Conservation (phyloP, 1,140 invertebrate genomes). For the Ganaspis sp. region DNA sequence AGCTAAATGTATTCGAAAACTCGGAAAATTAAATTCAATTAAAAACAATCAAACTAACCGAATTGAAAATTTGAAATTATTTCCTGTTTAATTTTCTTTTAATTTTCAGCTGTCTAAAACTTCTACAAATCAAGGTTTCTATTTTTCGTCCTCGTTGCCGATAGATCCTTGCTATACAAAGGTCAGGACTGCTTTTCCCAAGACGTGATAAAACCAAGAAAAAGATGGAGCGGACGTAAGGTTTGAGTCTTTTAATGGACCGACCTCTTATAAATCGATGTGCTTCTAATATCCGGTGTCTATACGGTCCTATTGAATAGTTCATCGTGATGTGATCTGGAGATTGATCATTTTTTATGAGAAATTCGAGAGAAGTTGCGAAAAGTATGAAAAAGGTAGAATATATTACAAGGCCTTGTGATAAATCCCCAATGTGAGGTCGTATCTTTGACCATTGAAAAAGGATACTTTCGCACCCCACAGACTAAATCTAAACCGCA, state of each 20-base stretch:
- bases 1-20: no score
- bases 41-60: no score
- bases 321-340: not conserved
- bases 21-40: no score
- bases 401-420: constrained; percentile 24
- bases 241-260: constrained; percentile 6
- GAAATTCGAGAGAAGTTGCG: constrained; percentile 1
- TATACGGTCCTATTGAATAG: not conserved
- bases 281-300: constrained; percentile 21
- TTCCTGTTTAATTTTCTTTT: no score
- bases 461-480: not conserved
- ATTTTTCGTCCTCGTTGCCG: no score
- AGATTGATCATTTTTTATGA: constrained; percentile 20
- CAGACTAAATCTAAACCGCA: constrained; percentile 19
- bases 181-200: not conserved
- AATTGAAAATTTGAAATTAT: no score
- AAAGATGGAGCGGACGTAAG: not conserved
- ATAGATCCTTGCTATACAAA: no score
- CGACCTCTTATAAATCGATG: constrained; percentile 24
- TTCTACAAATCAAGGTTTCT: no score
- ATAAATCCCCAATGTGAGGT: not conserved
- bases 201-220: constrained; percentile 4
- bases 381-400: not conserved
- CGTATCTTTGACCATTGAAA: constrained; percentile 15
- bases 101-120: no score